phyloP scores from a whole-genome alignment of 1,140 invertebrate genomes.

The Meteorus sp. region DNA sequence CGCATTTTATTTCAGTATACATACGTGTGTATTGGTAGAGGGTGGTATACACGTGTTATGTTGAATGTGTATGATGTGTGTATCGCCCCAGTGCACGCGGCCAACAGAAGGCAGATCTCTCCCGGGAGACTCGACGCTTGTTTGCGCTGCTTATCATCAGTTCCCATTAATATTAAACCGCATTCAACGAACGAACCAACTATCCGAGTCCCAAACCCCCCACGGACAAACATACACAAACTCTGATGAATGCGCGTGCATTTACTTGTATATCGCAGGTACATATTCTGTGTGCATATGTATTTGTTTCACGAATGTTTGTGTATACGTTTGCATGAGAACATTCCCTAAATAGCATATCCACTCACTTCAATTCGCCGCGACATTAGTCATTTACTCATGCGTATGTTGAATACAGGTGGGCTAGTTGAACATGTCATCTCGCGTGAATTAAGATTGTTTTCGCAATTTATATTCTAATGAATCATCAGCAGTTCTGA shows the following conservation, averaged over 20 bases:
- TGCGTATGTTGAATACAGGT: not conserved
- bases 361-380: conserved; percentile 16
- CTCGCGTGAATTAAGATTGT: too few relatives aligned
- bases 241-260: conserved; percentile 14
- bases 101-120: conserved; percentile 61
- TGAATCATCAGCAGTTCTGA: too few relatives aligned
- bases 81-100: conserved; percentile 54
- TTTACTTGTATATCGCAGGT: conserved; percentile 8
- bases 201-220: conserved; percentile 29
- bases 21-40: too few relatives aligned
- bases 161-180: conserved; percentile 62
- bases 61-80: conserved; percentile 36
- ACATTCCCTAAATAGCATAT: conserved; percentile 13
- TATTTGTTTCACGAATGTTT: conserved; percentile 4
- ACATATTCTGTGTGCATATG: not conserved
- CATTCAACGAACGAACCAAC: conserved; percentile 57
- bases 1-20: too few relatives aligned
- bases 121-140: conserved; percentile 59
- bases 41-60: too few relatives aligned
- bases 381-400: too few relatives aligned
- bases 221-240: conserved; percentile 4
- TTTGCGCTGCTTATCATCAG: conserved; percentile 62
- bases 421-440: too few relatives aligned
- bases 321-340: conserved; percentile 3
- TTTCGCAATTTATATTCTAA: too few relatives aligned